Evolutionary conservation across 2,888 invertebrate species (phyloP), one percentile per base, ranked within the genome.

Genomic region (Linyphia triangularis): DNA sequence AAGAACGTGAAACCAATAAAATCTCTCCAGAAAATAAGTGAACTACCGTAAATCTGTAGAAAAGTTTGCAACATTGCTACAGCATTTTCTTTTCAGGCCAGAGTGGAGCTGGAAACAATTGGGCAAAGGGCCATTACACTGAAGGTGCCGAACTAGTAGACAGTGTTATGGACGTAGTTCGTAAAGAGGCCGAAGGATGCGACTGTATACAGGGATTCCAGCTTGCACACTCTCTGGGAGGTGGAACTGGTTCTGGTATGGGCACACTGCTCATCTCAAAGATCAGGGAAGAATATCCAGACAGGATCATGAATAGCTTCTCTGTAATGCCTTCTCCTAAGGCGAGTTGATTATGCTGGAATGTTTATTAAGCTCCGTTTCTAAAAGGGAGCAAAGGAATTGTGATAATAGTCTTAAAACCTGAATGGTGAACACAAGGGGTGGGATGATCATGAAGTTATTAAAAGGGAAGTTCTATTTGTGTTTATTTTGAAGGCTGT

Each of bases 241-340:
- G 97, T 6, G 97, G 97, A 19, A 97, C 97, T 0, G 97, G 97
- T 0, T 96, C 96, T 0, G 97, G 97, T 0, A 95, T 97, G 96
- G 97, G 97, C 7, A 97, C 97, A 0, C 93, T 97, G 7, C 94
- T 97, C 4, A 96, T 97, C 91, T 96, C 96, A 90, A 97, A 97
- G 93, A 96, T 97, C 91, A 94, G 97, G 0, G 97, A 97, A 92
- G 97, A 97, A 92, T 97, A 95, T 92, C 97, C 97, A 0, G 94
- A 94, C 91, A 92, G 94, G 90, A 94, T 94, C 90, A 94, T 94
- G 94, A 93, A 93, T 90, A 94, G 93, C 6, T 94, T 93, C 91
- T 93, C 93, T 10, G 96, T 96, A 90, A 95, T 96, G 91, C 96
- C 96, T 28, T 96, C 96, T 33, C 96, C 96, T 2, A 97, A 97